A percentile compares a stretch with the other conserved stretches of the same genome.
Conservation (phyloP, 2,797 vertebrate species). For the Podarcis siculus region DNA sequence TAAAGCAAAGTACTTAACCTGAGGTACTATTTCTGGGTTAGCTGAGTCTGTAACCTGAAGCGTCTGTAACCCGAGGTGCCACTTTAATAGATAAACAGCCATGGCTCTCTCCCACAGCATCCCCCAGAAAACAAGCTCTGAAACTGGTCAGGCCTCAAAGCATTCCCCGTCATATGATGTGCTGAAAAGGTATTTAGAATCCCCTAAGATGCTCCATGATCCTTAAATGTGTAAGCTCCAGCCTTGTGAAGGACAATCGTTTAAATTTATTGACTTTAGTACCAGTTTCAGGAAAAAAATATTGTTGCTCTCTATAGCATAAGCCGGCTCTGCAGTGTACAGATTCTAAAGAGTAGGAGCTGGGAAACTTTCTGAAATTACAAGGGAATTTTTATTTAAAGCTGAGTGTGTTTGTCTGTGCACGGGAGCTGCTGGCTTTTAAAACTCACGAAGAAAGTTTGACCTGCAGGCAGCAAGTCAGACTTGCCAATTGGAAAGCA, state of each 20-base stretch:
- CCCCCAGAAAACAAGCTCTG: not conserved
- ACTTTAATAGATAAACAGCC: not conserved
- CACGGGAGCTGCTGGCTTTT: not conserved
- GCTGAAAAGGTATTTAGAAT: not conserved
- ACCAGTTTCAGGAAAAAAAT: not conserved
- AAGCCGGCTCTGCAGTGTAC: not conserved
- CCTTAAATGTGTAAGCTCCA: not conserved
- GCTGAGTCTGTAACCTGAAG: too few species aligned
- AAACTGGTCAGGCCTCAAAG: not conserved
- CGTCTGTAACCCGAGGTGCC: too few species aligned
- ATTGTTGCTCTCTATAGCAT: not conserved
- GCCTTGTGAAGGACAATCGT: not conserved
- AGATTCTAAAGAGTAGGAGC: not conserved
- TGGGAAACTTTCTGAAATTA: not conserved
- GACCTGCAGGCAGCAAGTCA: not conserved
- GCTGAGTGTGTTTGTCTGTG: not conserved
- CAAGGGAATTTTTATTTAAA: not conserved
- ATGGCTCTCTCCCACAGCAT: too few species aligned
- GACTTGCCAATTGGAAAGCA: not conserved
- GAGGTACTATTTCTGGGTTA: too few species aligned
- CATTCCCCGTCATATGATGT: not conserved
- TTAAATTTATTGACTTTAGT: not conserved
- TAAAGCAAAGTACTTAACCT: too few species aligned
- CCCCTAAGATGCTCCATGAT: not conserved
- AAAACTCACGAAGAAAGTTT: not conserved